These are phyloP conservation scores for Anthrax anthrax DNA, from an alignment of 2,888 invertebrate genomes.

Conservation along the genomic window DNA sequence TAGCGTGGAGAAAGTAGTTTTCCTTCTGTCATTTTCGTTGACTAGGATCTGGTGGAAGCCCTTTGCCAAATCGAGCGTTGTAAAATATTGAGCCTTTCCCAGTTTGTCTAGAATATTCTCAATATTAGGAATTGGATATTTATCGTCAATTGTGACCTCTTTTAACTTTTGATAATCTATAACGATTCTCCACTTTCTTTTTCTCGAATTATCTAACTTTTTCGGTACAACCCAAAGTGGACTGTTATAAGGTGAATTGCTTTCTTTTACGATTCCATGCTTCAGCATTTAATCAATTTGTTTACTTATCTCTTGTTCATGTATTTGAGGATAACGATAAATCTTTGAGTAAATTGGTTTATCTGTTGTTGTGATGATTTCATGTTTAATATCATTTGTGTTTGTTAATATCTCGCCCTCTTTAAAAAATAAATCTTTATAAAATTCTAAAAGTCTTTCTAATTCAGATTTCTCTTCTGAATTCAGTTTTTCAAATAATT, in stretches of 20 bases:
- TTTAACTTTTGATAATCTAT: too few relatives aligned
- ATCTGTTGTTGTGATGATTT: too few relatives aligned
- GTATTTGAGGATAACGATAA: conserved; percentile 8
- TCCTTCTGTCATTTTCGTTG: too few relatives aligned
- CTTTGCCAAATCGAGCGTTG: too few relatives aligned
- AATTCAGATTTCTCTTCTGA: not conserved
- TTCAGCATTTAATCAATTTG: conserved; percentile 19
- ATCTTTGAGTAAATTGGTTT: conserved; percentile 2
- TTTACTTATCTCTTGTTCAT: conserved; percentile 4
- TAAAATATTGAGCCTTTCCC: too few relatives aligned
- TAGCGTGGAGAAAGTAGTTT: not conserved
- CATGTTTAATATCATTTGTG: too few relatives aligned
- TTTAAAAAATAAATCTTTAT: not conserved
- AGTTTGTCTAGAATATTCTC: too few relatives aligned
- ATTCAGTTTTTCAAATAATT: not conserved
- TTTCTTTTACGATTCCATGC: conserved; percentile 1
- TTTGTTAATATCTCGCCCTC: not conserved
- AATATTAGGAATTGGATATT: too few relatives aligned
- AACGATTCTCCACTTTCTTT: too few relatives aligned
- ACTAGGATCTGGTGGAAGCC: too few relatives aligned
- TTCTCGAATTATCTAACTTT: conserved; percentile 9
- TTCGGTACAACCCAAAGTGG: conserved; percentile 3
- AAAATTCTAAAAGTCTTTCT: not conserved
- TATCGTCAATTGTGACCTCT: too few relatives aligned
- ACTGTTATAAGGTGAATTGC: conserved; percentile 4